phyloP scores from a whole-genome alignment of 2,888 invertebrate species.

The Pseudeuparius sepicola region DNA sequence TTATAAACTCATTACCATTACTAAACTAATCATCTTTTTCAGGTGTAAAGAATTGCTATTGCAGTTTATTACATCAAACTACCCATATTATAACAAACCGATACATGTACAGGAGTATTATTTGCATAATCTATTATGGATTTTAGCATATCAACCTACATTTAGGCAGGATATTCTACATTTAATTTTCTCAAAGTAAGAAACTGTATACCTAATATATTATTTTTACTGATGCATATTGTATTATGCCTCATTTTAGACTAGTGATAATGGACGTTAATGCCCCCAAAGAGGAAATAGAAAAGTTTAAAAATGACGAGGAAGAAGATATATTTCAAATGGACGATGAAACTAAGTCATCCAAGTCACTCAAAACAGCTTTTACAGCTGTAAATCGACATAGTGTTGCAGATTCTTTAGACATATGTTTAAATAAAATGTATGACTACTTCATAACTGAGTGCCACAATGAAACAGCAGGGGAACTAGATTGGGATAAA shows the following conservation, averaged over 20 bases:
- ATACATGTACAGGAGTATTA: slow-evolving; percentile 63
- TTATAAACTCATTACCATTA: too few species aligned
- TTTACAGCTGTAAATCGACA: slow-evolving; percentile 29
- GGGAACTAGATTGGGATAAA: slow-evolving; percentile 44
- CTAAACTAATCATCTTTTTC: slow-evolving; percentile 22
- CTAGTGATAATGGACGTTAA: slow-evolving; percentile 67
- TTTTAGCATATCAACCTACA: slow-evolving; percentile 64
- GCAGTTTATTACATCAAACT: slow-evolving; percentile 51
- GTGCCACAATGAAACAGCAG: slow-evolving; percentile 40
- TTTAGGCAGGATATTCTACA: slow-evolving; percentile 60
- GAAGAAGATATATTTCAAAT: slow-evolving; percentile 44
- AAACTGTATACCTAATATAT: slow-evolving; percentile 20
- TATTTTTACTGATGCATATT: slow-evolving; percentile 16
- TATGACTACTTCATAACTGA: slow-evolving; percentile 57
- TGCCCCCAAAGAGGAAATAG: slow-evolving; percentile 46
- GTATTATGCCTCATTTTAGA: slow-evolving; percentile 38
- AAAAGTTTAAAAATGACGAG: slow-evolving; percentile 27
- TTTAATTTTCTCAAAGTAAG: slow-evolving; percentile 67
- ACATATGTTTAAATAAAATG: slow-evolving; percentile 66
- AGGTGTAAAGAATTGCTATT: slow-evolving; percentile 65
- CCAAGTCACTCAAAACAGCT: slow-evolving; percentile 27
- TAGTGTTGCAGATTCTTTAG: slow-evolving; percentile 53
- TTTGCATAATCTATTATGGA: slow-evolving; percentile 65
- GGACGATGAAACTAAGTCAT: slow-evolving; percentile 44
- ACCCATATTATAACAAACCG: slow-evolving; percentile 67